Evolutionary conservation across 2,888 invertebrate genomes (phyloP).

Genomic region (Hecatera dysodea): DNA sequence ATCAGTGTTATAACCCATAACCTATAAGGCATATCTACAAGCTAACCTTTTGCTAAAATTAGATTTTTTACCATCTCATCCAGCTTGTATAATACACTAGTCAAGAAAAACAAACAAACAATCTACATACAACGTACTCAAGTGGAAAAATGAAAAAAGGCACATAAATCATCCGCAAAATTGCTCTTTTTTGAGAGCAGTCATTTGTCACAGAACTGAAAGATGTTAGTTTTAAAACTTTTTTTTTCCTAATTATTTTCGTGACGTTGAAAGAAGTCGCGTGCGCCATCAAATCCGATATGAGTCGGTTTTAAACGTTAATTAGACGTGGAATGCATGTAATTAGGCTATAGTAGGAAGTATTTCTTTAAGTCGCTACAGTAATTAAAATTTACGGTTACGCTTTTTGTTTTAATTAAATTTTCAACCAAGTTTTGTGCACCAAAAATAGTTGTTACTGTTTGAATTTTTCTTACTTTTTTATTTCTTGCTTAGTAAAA

Average conservation of each 20-base stretch:
- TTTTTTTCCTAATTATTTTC: constrained; percentile 28
- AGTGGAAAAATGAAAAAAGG: constrained; percentile 14
- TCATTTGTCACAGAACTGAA: constrained; percentile 39
- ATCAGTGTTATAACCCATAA: too few species aligned
- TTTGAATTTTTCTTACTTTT: too few species aligned
- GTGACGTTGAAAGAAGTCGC: constrained; percentile 38
- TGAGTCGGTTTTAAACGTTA: constrained; percentile 17
- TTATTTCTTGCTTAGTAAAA: too few species aligned
- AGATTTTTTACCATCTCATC: background rate
- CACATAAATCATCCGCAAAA: constrained; percentile 31
- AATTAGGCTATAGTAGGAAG: constrained; percentile 50
- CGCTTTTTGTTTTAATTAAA: constrained; percentile 31
- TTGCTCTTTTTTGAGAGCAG: constrained; percentile 1
- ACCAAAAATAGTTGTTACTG: too few species aligned
- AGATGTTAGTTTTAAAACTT: background rate
- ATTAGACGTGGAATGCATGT: constrained; percentile 45
- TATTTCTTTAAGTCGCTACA: constrained; percentile 21
- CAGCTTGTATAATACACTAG: background rate
- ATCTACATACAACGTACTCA: constrained; percentile 4
- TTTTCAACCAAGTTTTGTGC: constrained; percentile 2
- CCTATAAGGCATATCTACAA: too few species aligned
- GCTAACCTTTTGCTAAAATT: too few species aligned
- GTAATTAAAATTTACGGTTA: constrained; percentile 15
- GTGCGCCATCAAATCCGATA: constrained; percentile 31
- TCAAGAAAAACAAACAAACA: constrained; percentile 1